Base-by-base conservation (phyloP, 2,113 vertebrate species). In the Machaerirhynchus nigripectus region DNA sequence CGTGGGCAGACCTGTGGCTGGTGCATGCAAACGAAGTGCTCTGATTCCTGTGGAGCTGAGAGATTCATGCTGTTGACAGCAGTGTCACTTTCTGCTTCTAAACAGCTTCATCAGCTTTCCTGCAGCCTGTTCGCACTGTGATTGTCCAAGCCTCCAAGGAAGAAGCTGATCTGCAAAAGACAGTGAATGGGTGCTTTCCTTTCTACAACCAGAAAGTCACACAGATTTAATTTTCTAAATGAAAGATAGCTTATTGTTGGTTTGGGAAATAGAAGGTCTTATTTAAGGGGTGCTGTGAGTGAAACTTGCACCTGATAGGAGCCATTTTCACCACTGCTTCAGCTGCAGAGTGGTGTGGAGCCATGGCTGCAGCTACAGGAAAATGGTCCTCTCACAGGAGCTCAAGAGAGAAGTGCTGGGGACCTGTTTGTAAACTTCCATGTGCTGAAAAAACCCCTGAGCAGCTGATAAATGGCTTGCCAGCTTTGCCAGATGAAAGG, bases 251-350 rank as follows among this genome's bases (percentile, higher is more conserved):
- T 79, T 65, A n/a, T 22, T 11, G 9, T 55, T 65, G 42, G 11
- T 61, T 79, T 94, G 67, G 35, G 35, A 68, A 67, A 56, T 44
- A 44, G 47, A 26, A 78, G 31, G 27, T 24, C 69, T 64, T 77
- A 16, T 84, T 93, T 87, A 76, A 92, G 63, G 24, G 31, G 12
- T 64, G 64, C 8, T 30, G 5, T 47, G 61, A 87, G 11, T 1
- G 94, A 97, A 97, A 96, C 95, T 92, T 89, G 91, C 95, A 96
- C 91, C 86, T 96, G 96, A 93, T 74, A 60, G 68, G 39, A 86
- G 22, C 60, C 33, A 18, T 95, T 93, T 90, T 94, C 80, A 56
- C 31, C 80, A 37, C 56, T 2, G 4, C 63, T 95, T 77, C 94
- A 95, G 93, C 80, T 96, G 93, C 79, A 59, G 42, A 0, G 0